Evolutionary conservation across 2,888 invertebrate genomes (phyloP).

Genomic region (Dichetophora obliterata): DNA sequence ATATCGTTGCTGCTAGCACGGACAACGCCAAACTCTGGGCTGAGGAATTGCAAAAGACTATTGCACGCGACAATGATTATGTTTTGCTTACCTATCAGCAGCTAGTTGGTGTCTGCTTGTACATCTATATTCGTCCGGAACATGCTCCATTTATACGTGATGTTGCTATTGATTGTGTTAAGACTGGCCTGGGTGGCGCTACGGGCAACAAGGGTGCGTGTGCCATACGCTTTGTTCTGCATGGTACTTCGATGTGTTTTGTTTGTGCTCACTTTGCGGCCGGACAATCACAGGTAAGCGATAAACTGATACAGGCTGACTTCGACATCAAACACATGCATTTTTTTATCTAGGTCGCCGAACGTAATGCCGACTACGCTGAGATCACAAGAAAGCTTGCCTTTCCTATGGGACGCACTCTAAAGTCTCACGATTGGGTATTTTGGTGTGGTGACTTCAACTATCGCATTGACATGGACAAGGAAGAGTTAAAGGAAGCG

Average conservation of each 20-base stretch:
- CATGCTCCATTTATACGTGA: slow-evolving; percentile 91
- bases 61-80: slow-evolving; percentile 88
- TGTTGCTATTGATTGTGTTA: slow-evolving; percentile 95
- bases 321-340: neutral
- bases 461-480: slow-evolving; percentile 95
- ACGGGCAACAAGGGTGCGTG: slow-evolving; percentile 97
- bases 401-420: slow-evolving; percentile 91
- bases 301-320: neutral
- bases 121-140: slow-evolving; percentile 91
- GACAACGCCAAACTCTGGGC: slow-evolving; percentile 95
- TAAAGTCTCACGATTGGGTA: slow-evolving; percentile 96
- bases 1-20: slow-evolving; percentile 95
- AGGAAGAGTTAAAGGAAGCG: slow-evolving; percentile 91
- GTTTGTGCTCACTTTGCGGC: slow-evolving; percentile 99
- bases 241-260: slow-evolving; percentile 96
- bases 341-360: slow-evolving; percentile 67
- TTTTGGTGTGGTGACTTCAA: slow-evolving; percentile 99
- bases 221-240: slow-evolving; percentile 90
- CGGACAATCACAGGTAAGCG: slow-evolving; percentile 91
- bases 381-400: slow-evolving; percentile 93
- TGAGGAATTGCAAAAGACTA: slow-evolving; percentile 91
- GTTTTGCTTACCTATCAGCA: slow-evolving; percentile 94
- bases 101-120: slow-evolving; percentile 96
- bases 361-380: slow-evolving; percentile 96
- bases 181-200: slow-evolving; percentile 98